A percentile compares a stretch with the other conserved stretches of the same genome.
Conservation (phyloP, 2,888 invertebrate genomes). For the Cosmia pyralina region DNA sequence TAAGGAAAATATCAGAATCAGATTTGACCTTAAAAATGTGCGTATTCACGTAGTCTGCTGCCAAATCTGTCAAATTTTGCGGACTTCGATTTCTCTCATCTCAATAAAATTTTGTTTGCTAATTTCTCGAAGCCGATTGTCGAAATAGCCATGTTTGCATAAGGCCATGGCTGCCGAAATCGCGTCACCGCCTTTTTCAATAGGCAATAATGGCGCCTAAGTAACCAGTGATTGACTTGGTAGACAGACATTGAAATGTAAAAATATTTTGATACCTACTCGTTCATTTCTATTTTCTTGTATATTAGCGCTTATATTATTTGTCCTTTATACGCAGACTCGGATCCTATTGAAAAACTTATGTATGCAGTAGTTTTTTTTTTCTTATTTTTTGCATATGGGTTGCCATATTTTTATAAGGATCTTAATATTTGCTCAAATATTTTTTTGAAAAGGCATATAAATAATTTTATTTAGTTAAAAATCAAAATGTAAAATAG, state of each 20-base stretch:
- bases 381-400: background rate
- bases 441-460: background rate
- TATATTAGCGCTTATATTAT: background rate
- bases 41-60: constrained; percentile 11
- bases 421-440: background rate
- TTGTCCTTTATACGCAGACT: background rate
- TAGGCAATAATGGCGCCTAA: constrained; percentile 60
- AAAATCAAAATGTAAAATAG: constrained; percentile 8
- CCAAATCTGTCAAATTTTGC: constrained; percentile 25
- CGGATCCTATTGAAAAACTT: background rate
- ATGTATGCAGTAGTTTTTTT: background rate
- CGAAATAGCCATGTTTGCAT: constrained; percentile 73
- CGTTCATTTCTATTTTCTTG: constrained; percentile 4
- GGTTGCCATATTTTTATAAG: background rate
- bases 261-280: constrained; percentile 11
- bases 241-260: constrained; percentile 15
- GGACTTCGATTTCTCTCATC: constrained; percentile 60
- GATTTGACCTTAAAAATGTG: constrained; percentile 11
- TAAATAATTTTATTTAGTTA: background rate
- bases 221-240: constrained; percentile 60
- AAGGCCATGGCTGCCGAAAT: constrained; percentile 73
- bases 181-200: constrained; percentile 67
- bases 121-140: constrained; percentile 69
- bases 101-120: constrained; percentile 63
- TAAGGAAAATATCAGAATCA: background rate